These are phyloP conservation scores for Macrosteles quadrilineatus DNA, from an alignment of 1,140 invertebrate species.

Conservation along the genomic window DNA sequence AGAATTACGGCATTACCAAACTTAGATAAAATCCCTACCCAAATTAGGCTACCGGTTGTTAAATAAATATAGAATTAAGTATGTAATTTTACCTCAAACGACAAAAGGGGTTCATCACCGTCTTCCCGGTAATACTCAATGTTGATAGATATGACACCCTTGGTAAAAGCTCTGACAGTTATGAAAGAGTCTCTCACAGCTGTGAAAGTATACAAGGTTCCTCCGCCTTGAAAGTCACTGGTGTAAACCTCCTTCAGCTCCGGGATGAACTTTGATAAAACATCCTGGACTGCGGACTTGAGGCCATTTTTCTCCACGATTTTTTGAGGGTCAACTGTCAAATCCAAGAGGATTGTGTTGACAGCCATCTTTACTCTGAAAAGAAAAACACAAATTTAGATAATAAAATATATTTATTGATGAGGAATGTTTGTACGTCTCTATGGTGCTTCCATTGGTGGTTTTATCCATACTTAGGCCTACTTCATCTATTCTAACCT, in stretches of 20 bases:
- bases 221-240: constrained; percentile 61
- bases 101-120: constrained; percentile 66
- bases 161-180: constrained; percentile 68
- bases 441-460: too few species aligned
- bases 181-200: constrained; percentile 67
- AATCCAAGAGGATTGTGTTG: constrained; percentile 80
- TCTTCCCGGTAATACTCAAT: constrained; percentile 79
- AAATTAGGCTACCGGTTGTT: too few species aligned
- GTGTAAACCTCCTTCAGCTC: constrained; percentile 62
- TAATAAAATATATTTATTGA: too few species aligned
- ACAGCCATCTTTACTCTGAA: constrained; percentile 62
- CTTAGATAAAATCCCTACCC: too few species aligned
- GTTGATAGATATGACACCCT: constrained; percentile 74
- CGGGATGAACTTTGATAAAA: constrained; percentile 66
- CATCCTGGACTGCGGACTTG: constrained; percentile 55
- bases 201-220: constrained; percentile 65
- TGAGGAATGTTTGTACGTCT: too few species aligned
- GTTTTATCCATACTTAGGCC: too few species aligned
- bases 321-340: constrained; percentile 68
- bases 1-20: too few species aligned
- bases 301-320: constrained; percentile 66
- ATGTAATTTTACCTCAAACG: constrained; percentile 80
- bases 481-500: too few species aligned
- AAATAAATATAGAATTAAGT: too few species aligned
- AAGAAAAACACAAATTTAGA: background rate